Evolutionary conservation across 1,140 invertebrate species (phyloP).

Genomic region (Brachystomella parvula): DNA sequence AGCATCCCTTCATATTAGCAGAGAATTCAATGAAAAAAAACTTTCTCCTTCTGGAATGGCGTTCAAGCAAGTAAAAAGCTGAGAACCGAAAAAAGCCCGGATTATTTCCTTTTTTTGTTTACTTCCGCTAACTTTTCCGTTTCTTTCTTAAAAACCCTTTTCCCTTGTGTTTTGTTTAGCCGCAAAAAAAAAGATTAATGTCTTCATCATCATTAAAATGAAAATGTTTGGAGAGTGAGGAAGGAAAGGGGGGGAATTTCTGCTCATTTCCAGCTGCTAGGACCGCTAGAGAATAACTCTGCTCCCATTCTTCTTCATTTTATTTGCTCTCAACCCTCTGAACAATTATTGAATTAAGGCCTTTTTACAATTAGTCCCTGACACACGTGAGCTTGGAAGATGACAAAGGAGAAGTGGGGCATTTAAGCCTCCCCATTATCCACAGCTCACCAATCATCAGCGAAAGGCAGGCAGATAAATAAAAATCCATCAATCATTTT

Average conservation of each 20-base stretch:
- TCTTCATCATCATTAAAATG: slow-evolving; percentile 27
- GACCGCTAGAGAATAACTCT: neutral
- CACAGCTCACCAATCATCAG: too few relatives aligned
- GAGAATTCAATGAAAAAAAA: too few relatives aligned
- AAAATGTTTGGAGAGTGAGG: too few relatives aligned
- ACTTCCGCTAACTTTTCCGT: too few relatives aligned
- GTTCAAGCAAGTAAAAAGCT: too few relatives aligned
- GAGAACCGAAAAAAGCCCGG: too few relatives aligned
- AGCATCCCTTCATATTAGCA: too few relatives aligned
- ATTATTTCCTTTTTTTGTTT: too few relatives aligned
- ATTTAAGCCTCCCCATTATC: neutral
- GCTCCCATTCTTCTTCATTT: neutral
- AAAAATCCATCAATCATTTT: too few relatives aligned
- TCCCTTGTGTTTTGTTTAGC: neutral
- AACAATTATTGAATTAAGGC: slow-evolving; percentile 3
- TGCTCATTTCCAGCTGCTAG: slow-evolving; percentile 1
- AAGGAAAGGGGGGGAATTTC: slow-evolving; percentile 1
- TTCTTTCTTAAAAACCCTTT: neutral
- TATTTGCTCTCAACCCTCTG: neutral
- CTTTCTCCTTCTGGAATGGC: neutral
- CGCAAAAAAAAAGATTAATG: slow-evolving; percentile 28
- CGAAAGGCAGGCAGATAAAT: too few relatives aligned
- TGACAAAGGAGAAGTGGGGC: neutral
- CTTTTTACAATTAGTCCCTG: neutral
- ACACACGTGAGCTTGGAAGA: too few relatives aligned